Evolutionary conservation across 2,113 vertebrate species (phyloP).

Genomic region (Myiozetetes cayanensis): DNA sequence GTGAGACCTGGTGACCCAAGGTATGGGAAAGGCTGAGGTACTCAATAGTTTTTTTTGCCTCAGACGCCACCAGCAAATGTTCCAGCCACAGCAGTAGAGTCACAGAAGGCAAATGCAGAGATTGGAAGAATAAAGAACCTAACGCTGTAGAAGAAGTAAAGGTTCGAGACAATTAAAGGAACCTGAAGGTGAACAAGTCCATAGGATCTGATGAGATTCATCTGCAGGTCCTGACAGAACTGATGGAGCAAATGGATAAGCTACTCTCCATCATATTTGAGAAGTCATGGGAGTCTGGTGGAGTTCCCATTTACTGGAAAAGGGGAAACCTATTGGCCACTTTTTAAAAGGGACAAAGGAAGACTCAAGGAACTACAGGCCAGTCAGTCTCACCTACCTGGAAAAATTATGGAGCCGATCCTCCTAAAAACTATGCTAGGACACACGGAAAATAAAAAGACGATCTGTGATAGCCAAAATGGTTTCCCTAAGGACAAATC

Average conservation of each 20-base stretch:
- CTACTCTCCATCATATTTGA: rapidly evolving
- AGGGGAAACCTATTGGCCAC: background rate
- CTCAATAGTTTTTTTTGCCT: background rate
- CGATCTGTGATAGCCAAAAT: background rate
- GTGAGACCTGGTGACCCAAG: background rate
- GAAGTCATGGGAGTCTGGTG: background rate
- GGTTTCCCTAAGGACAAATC: background rate
- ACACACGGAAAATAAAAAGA: background rate
- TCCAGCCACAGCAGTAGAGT: background rate
- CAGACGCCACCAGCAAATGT: background rate
- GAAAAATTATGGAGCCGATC: background rate
- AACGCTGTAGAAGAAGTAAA: background rate
- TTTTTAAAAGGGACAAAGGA: background rate
- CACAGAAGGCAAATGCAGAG: background rate
- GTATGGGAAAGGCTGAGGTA: background rate
- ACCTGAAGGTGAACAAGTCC: background rate
- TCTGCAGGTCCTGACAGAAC: background rate
- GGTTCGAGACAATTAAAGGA: background rate
- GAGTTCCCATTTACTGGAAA: background rate
- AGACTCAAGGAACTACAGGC: background rate
- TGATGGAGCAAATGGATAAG: background rate
- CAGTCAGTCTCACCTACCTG: background rate
- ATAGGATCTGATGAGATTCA: background rate
- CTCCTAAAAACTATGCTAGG: background rate
- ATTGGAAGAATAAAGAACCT: background rate